phyloP scores from a whole-genome alignment of 2,113 vertebrate genomes.

The Antechinus stuartii region DNA sequence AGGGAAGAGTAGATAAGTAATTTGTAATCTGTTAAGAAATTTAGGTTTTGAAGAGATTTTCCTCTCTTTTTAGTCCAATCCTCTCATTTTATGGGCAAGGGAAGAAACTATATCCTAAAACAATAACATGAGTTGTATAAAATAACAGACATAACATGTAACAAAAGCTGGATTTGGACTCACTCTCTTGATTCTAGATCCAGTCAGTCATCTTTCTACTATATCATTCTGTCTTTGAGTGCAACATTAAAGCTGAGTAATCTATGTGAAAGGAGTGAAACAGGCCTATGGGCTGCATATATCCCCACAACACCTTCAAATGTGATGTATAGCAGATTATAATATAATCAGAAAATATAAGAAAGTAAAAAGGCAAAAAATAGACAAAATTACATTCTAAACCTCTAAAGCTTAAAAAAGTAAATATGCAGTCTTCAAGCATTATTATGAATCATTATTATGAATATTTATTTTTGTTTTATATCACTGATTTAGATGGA shows the following conservation, averaged over 20 bases:
- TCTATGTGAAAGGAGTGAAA: neutral
- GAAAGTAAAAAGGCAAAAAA: neutral
- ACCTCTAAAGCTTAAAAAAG: neutral
- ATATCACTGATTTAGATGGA: neutral
- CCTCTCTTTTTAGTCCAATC: neutral
- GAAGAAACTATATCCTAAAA: neutral
- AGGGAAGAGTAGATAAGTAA: neutral
- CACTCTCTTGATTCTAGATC: neutral
- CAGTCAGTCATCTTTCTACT: neutral
- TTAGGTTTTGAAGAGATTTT: neutral
- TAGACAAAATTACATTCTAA: neutral
- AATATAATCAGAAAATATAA: neutral
- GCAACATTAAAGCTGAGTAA: neutral
- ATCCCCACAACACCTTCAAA: neutral
- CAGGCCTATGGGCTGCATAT: neutral
- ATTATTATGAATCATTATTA: neutral
- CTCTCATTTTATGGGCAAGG: neutral
- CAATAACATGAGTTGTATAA: neutral
- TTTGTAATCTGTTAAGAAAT: neutral
- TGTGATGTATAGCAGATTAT: neutral
- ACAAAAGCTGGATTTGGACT: neutral
- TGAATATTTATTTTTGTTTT: neutral
- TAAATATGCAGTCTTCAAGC: neutral
- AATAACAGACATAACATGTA: neutral
- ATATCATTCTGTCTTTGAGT: neutral